Base-by-base conservation (phyloP, 2,888 invertebrate genomes). In the Hirtodrosophila histrioides region DNA sequence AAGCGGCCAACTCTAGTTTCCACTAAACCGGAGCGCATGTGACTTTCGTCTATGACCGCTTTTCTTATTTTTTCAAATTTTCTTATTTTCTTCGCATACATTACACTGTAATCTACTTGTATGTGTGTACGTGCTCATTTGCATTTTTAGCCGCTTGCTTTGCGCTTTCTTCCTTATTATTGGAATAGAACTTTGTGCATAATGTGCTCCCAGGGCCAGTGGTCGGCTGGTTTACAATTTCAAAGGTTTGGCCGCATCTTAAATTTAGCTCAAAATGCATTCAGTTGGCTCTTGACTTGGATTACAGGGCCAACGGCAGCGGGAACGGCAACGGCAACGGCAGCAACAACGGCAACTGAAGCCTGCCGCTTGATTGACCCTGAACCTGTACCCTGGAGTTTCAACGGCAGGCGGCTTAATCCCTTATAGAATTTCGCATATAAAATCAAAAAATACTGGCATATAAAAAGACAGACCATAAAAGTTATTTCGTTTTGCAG, bases 401-500 rank as follows among this genome's bases (percentile, higher is more conserved):
- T 12, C 46, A 57, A 69, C 73, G 64, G 35, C 57, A 66, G 58
- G 64, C 41, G 36, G 39, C 70, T 69, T 84, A 75, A 85, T 82
- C 75, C 79, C 75, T 70, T 82, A 57, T 63, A 66, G 75, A 78
- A 71, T 82, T 84, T 72, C 78, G 65, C 71, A 69, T 50, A 84
- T 84, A 74, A 74, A 77, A 76, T 60, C 51, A 24, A 54, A 60
- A 65, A 43, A 54, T 68, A 53, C 31, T 40, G 63, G 40, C 48
- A 55, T 65, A 77, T 75, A 70, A 76, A 73, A 67, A 61, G 48
- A 43, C 53, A 44, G 55, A 33, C 76, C 60, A 82, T 85, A 78
- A 86, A 86, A 82, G 62, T 61, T 44, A 68, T 80, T 86, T 72
- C 24, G 62, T 60, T 63, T 81, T 86, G 61, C 79, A 91, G 90